These are phyloP conservation scores for Sporophila hypoxantha DNA, from an alignment of 2,113 vertebrate genomes.

Conservation along the genomic window DNA sequence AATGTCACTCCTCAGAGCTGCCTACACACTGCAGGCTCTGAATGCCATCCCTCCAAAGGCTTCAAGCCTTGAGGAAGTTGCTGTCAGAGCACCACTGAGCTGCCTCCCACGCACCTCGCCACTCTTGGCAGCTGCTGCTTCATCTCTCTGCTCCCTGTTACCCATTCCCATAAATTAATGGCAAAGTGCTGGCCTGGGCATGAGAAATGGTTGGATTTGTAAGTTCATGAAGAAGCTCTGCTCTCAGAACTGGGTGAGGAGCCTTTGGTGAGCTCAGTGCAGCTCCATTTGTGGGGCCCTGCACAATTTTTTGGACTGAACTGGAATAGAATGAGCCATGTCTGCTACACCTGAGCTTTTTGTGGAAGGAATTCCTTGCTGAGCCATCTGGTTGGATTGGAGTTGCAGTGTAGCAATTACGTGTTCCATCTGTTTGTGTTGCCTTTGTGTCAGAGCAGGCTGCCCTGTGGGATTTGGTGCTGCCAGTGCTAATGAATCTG, in stretches of 20 bases:
- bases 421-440: slow-evolving; percentile 31
- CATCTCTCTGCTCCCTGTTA: neutral
- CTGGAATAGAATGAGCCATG: neutral
- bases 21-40: neutral
- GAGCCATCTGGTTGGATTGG: slow-evolving; percentile 37
- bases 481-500: slow-evolving; percentile 36
- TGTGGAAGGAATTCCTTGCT: neutral
- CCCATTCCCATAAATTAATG: neutral
- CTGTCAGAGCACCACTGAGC: neutral
- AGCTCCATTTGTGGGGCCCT: neutral
- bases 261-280: neutral
- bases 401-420: slow-evolving; percentile 12
- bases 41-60: neutral
- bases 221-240: neutral
- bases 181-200: neutral
- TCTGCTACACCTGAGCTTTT: slow-evolving; percentile 16
- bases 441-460: neutral
- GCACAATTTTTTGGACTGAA: neutral
- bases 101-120: neutral
- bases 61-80: neutral
- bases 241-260: neutral
- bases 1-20: slow-evolving; percentile 12
- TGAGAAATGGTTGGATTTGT: neutral
- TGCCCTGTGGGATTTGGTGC: neutral
- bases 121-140: neutral